These are phyloP conservation scores for Anagrus nilaparvatae DNA, from an alignment of 1,140 invertebrate genomes.

Conservation along the genomic window DNA sequence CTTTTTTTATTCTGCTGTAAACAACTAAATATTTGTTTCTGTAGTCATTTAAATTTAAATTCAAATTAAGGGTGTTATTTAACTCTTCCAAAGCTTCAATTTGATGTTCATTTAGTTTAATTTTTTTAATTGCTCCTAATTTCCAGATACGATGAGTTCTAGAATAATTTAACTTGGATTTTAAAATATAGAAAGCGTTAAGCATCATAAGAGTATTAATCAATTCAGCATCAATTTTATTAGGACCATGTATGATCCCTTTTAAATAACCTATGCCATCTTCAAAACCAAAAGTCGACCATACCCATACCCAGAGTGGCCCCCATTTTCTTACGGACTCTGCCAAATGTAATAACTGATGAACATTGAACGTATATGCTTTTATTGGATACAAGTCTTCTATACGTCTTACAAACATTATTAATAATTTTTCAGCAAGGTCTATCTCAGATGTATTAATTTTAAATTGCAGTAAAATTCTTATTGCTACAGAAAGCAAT, in stretches of 20 bases:
- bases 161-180: neutral
- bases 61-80: slow-evolving; percentile 3
- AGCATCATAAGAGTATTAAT: slow-evolving; percentile 10
- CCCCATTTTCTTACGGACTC: slow-evolving; percentile 8
- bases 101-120: neutral
- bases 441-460: slow-evolving; percentile 5
- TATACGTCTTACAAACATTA: slow-evolving; percentile 5
- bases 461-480: slow-evolving; percentile 12
- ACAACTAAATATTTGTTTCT: neutral
- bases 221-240: slow-evolving; percentile 10
- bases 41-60: no score
- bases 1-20: slow-evolving; percentile 1
- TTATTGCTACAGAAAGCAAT: slow-evolving; percentile 1
- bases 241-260: slow-evolving; percentile 7
- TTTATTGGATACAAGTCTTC: slow-evolving; percentile 6
- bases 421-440: slow-evolving; percentile 5
- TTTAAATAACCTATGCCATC: slow-evolving; percentile 7
- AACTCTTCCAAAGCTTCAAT: neutral
- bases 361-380: slow-evolving; percentile 12
- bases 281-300: slow-evolving; percentile 14
- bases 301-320: slow-evolving; percentile 4
- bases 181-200: slow-evolving; percentile 5
- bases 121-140: neutral
- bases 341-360: slow-evolving; percentile 10
- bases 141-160: neutral